Percentiles rank a stretch among this genome's conserved stretches.
Evolutionary conservation across 1,140 invertebrate genomes (phyloP).

Genomic region (Pseudomyrmex pallidus): DNA sequence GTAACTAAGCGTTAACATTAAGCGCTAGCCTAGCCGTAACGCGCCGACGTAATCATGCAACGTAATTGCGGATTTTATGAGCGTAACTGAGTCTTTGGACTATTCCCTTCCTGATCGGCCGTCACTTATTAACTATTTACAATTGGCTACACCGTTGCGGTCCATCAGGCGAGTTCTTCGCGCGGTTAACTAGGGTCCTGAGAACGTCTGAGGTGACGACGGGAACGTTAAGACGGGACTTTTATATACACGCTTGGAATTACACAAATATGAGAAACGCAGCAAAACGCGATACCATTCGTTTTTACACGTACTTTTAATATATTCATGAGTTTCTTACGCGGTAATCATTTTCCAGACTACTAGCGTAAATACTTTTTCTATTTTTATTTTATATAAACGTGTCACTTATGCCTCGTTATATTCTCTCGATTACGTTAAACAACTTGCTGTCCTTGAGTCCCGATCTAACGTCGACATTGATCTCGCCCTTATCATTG

Average conservation of each 20-base stretch:
- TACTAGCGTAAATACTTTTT: not conserved
- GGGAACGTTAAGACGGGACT: not conserved
- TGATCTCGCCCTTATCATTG: slow-evolving; percentile 44
- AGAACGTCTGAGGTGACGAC: slow-evolving; percentile 15
- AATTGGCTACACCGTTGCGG: slow-evolving; percentile 69
- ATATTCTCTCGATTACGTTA: not conserved
- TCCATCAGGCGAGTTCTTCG: slow-evolving; percentile 6
- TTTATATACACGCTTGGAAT: too few species aligned
- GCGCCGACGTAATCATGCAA: slow-evolving; percentile 45
- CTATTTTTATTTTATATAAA: not conserved
- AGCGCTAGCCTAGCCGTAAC: slow-evolving; percentile 3
- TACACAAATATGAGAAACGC: not conserved
- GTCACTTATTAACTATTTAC: slow-evolving; percentile 79
- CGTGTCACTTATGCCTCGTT: not conserved
- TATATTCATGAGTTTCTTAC: not conserved
- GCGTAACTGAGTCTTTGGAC: slow-evolving; percentile 79
- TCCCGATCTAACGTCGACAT: not conserved
- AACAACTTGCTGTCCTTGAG: not conserved
- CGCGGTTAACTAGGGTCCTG: slow-evolving; percentile 16
- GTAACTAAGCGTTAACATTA: slow-evolving; percentile 15
- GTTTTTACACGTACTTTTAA: too few species aligned
- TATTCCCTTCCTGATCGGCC: slow-evolving; percentile 54
- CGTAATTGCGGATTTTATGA: slow-evolving; percentile 82
- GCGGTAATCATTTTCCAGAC: not conserved
- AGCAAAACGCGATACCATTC: too few species aligned